Conservation (phyloP, 2,888 invertebrate species). For the Melanostoma scalare region DNA sequence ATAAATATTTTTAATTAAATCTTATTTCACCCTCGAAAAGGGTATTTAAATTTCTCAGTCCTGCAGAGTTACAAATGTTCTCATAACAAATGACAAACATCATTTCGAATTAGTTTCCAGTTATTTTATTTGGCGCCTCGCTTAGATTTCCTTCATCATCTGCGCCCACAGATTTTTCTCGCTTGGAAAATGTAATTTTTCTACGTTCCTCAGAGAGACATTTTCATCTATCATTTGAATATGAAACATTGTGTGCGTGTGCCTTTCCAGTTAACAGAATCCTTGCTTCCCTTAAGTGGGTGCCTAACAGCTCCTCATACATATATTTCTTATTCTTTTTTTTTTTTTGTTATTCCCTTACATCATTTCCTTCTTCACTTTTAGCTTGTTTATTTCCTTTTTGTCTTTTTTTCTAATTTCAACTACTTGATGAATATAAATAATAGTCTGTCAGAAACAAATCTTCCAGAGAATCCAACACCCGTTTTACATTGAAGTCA, state of each 20-base stretch:
- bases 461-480: conserved; percentile 52
- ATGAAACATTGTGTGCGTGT: conserved; percentile 41
- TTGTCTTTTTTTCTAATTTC: conserved; percentile 54
- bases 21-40: no score
- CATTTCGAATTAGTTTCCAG: conserved; percentile 63
- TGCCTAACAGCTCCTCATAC: conserved; percentile 9
- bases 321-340: conserved; percentile 1
- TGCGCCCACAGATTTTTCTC: conserved; percentile 42
- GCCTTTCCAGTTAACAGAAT: conserved; percentile 17
- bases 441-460: conserved; percentile 70
- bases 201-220: conserved; percentile 54
- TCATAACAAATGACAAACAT: conserved; percentile 60
- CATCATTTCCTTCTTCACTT: conserved; percentile 31
- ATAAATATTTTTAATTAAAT: no score
- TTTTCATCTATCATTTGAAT: conserved; percentile 66
- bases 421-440: conserved; percentile 67
- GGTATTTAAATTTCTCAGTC: no score
- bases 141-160: conserved; percentile 20
- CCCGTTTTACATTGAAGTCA: conserved; percentile 33
- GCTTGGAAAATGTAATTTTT: conserved; percentile 64
- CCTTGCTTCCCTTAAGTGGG: conserved; percentile 29
- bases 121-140: conserved; percentile 53
- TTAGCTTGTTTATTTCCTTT: neutral
- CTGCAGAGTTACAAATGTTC: conserved; percentile 6
- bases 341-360: conserved; percentile 20